Percentiles rank a stretch among this genome's conserved stretches.
Evolutionary conservation across 2,113 vertebrate species (phyloP).

Genomic region (Phocoena sinus): DNA sequence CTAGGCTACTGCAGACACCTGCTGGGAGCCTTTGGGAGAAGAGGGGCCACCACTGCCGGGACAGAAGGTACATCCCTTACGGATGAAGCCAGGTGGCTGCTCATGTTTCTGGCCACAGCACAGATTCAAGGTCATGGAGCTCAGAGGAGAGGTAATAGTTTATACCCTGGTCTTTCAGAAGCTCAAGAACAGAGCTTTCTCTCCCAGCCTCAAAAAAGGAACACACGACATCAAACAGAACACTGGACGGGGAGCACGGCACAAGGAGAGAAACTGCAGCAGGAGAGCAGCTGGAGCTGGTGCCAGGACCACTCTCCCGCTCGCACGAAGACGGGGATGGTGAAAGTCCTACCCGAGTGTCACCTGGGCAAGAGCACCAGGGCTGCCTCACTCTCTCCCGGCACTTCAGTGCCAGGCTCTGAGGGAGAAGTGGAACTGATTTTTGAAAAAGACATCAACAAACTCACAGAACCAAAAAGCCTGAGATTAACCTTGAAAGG

Average conservation of each 20-base stretch:
- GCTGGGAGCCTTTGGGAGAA: neutral
- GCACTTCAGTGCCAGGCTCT: neutral
- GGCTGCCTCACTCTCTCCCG: neutral
- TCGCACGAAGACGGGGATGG: neutral
- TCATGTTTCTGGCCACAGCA: neutral
- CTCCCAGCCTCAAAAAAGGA: neutral
- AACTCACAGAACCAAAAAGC: neutral
- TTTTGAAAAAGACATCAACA: constrained; percentile 20
- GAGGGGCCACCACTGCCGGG: no score
- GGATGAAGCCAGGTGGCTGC: neutral
- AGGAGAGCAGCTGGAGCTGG: neutral
- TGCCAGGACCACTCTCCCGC: neutral
- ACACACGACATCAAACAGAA: neutral
- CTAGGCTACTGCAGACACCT: neutral
- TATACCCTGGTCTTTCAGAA: constrained; percentile 13
- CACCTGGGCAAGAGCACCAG: neutral
- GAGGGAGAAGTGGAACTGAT: neutral
- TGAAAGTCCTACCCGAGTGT: neutral
- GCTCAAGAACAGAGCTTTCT: constrained; percentile 6
- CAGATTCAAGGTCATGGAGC: constrained; percentile 19
- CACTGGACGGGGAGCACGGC: neutral
- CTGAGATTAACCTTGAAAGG: constrained; percentile 37
- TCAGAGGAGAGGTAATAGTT: neutral
- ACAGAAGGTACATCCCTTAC: neutral
- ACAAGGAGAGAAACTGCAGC: neutral